Base-by-base conservation (phyloP, 2,113 vertebrate species). In the Ornithorhynchus anatinus region DNA sequence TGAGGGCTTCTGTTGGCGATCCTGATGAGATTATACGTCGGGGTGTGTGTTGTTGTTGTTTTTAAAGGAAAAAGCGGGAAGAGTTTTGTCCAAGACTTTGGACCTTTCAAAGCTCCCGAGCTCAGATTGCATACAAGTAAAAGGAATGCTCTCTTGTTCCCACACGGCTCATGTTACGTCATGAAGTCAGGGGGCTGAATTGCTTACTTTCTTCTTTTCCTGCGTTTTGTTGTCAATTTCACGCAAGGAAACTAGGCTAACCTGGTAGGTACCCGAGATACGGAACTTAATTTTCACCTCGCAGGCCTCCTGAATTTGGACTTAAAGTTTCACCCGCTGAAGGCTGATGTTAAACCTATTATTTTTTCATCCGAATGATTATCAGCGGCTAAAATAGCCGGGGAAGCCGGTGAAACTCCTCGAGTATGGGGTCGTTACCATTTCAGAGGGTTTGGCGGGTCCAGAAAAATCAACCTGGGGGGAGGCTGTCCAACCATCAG, bases 121-220 rank as follows among this genome's bases (percentile, higher is more conserved):
- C 89, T 92, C 86, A 36, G 72, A 83, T 89, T 89, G 89, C 91
- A 89, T 20, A 51, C 75, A 23, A 74, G 82, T 75, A 88, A 89
- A 93, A 92, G 89, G 90, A 92, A 89, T 81, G 82, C 69, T 84
- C 80, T 75, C 84, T 86, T 16, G 69, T 92, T 94, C 93, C 91
- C 93, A 94, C 91, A 91, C 81, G 75, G 89, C 88, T 93, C 93
- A 77, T 37, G 44, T 93, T 94, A 92, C 89, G 74, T 93, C 91
- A 90, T 20, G 45, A 77, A 71, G 63, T 42, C 36, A 7, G 64
- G 8, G 47, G 80, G 70, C 68, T 66, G 31, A 72, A 86, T 89
- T 89, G 88, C 81, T 86, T 74, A 62, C 62, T 79, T 78, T 72
- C 47, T 38, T 33, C 38, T 69, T 72, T 69, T 57, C 37, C 65